Evolutionary conservation across 2,888 invertebrate species (phyloP), one percentile per base, ranked within the genome.

Genomic region (Coecobrya sp.): DNA sequence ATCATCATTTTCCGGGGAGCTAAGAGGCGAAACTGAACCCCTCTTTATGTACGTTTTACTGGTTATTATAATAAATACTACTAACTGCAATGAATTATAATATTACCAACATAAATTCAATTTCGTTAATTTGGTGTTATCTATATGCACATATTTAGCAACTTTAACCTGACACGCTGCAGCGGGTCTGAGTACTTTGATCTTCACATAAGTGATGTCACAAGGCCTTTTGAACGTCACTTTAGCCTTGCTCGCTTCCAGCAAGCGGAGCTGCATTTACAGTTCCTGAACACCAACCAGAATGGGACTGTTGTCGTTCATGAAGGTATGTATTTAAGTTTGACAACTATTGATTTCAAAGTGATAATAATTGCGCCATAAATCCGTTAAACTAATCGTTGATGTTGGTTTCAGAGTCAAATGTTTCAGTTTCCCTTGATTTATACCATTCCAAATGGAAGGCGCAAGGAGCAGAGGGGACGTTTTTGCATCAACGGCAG

Each of bases 1-100:
- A n/a, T n/a, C n/a, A n/a, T 81, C 81, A n/a, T 81, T 81, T 55
- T 27, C 27, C 27, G 81, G 81, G 16, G 59, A 59, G 13, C 22
- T 62, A 13, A 1, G 22, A 42, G 84, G 42, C 10, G 36, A 84
- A 36, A 2, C 11, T 36, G 36, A 59, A 36, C n/a, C 42, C 10
- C 55, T 73, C 5, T 13, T 73, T 7, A 3, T 73, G 73, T 73
- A 73, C 8, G 42, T 45, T 19, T 13, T 7, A n/a, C n/a, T n/a
- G n/a, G n/a, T n/a, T n/a, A n/a, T n/a, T n/a, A n/a, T n/a, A n/a
- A n/a, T n/a, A n/a, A n/a, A n/a, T n/a, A n/a, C n/a, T n/a, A n/a
- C n/a, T n/a, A n/a, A n/a, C n/a, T n/a, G n/a, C n/a, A n/a, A n/a
- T n/a, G n/a, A n/a, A n/a, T n/a, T n/a, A n/a, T n/a, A n/a, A n/a